Evolutionary conservation across 2,888 invertebrate genomes (phyloP), one percentile per base, ranked within the genome.

Genomic region (Chironomus tentans): DNA sequence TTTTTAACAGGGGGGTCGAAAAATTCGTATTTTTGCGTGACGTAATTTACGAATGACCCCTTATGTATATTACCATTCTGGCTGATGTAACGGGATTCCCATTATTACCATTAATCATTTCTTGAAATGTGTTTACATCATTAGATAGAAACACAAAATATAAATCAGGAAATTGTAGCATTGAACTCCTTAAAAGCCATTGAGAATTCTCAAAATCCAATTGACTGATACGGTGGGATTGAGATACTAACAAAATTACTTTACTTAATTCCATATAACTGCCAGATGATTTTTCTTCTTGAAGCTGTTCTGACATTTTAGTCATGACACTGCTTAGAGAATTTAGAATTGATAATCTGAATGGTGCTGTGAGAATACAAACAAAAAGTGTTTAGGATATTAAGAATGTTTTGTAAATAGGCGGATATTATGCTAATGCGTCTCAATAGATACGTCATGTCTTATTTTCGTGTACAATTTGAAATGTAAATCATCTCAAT

Each of bases 61-160:
- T 24, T 24, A 2, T 24, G 22, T 24, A n/a, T 56, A 7, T 56
- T 56, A 78, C 78, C 71, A 76, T 56, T 69, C 70, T 76, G 4
- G 69, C 22, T 21, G 7, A 7, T 24, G 47, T 65, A 12, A 21
- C 61, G 1, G 28, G n/a, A 21, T 24, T 65, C 3, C 13, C 21
- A 13, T 22, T 22, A 47, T n/a, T 38, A 10, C 50, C 69, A 1
- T 22, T n/a, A 10, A 76, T 74, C 13, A 88, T 82, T 77, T 85
- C 84, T 77, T 85, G 82, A 78, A 85, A 87, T 68, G 84, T 83
- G 0, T 81, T 80, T 24, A 84, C 79, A 70, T 86, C 85, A 15
- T 83, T 82, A 0, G 87, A 84, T 0, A 86, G 82, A 78, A 87
- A 88, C 0, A 87, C 82, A 77, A 89, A 86, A 78, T 85, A 86